These are phyloP conservation scores for Heteronetta atricapilla DNA, from an alignment of 2,113 vertebrate genomes.

Conservation along the genomic window DNA sequence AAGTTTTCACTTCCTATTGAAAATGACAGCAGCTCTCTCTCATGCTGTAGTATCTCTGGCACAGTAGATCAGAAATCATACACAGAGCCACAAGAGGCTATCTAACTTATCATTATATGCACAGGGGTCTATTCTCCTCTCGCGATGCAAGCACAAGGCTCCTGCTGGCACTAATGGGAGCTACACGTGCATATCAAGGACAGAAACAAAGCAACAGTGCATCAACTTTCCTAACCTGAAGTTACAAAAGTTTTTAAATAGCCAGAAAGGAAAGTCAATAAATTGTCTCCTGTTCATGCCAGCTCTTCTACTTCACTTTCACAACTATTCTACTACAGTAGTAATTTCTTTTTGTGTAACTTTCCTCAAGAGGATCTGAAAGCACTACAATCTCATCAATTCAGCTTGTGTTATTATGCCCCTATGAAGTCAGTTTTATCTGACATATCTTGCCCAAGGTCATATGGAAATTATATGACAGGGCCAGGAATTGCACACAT, in stretches of 20 bases:
- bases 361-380: conserved; percentile 39
- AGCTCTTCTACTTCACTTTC: conserved; percentile 2
- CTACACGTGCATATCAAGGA: conserved; percentile 27
- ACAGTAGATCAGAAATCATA: conserved; percentile 66
- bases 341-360: conserved; percentile 20
- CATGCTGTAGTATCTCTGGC: conserved; percentile 55
- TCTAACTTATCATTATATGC: conserved; percentile 61
- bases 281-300: not conserved
- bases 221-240: not conserved
- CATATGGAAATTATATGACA: conserved; percentile 19
- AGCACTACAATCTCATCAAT: conserved; percentile 21
- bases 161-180: conserved; percentile 58
- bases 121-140: conserved; percentile 48
- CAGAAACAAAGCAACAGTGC: not conserved
- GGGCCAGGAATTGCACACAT: not conserved
- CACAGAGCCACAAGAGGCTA: conserved; percentile 37
- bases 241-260: not conserved
- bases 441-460: conserved; percentile 9
- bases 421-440: conserved; percentile 24
- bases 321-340: not conserved
- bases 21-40: conserved; percentile 64
- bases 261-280: not conserved
- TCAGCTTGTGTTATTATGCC: not conserved
- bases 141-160: not conserved
- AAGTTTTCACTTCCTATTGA: conserved; percentile 64